A percentile compares a stretch with the other conserved stretches of the same genome.
These are phyloP conservation scores for Anorthoa munda DNA, from an alignment of 2,888 invertebrate genomes.

Conservation along the genomic window DNA sequence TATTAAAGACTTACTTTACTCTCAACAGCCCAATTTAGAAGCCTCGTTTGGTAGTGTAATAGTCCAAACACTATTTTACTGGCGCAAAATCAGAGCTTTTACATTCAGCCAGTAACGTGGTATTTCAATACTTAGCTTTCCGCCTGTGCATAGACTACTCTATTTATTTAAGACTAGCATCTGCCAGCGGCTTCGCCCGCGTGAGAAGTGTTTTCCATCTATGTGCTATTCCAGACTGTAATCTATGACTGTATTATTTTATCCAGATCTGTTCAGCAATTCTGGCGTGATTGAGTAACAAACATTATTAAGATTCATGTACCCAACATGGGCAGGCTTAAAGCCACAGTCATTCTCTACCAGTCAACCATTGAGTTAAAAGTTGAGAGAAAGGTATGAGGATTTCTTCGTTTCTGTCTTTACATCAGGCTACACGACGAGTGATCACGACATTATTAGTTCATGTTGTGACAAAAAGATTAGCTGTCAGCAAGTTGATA, in stretches of 20 bases:
- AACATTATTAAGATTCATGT: too few relatives aligned
- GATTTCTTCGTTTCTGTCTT: neutral
- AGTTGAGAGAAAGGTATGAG: neutral
- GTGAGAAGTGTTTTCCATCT: too few relatives aligned
- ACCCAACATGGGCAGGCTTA: too few relatives aligned
- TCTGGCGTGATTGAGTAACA: too few relatives aligned
- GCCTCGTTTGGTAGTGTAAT: conserved; percentile 17
- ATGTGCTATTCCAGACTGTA: too few relatives aligned
- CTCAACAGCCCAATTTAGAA: conserved; percentile 5
- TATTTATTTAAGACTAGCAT: too few relatives aligned
- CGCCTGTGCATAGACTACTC: neutral
- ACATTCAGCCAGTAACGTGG: conserved; percentile 5
- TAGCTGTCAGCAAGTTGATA: neutral
- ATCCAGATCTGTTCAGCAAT: too few relatives aligned
- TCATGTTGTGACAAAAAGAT: neutral
- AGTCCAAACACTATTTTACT: conserved; percentile 2
- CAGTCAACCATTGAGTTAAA: neutral
- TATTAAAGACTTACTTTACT: neutral
- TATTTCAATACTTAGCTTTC: neutral
- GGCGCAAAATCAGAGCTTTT: neutral
- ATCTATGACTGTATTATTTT: too few relatives aligned
- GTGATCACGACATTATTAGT: neutral
- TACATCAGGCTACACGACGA: neutral
- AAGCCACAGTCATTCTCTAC: neutral
- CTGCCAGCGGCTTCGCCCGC: too few relatives aligned